phyloP scores from a whole-genome alignment of 2,113 vertebrate genomes.

The Equus przewalskii region DNA sequence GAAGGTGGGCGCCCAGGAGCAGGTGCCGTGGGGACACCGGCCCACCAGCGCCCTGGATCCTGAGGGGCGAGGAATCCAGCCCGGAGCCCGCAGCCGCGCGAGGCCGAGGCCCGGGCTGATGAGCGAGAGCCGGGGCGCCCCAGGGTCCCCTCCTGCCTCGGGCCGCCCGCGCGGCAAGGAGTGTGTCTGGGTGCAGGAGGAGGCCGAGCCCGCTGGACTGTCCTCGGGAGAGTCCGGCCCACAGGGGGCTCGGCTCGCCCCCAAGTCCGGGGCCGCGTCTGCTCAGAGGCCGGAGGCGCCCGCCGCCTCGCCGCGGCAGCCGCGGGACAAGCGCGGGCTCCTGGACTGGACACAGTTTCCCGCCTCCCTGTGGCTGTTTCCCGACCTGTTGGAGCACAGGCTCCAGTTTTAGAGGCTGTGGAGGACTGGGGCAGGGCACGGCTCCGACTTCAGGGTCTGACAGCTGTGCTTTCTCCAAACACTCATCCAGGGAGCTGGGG shows the following conservation, averaged over 20 bases:
- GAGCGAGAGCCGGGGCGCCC: not conserved
- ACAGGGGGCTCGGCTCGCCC: accelerated
- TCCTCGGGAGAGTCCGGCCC: not conserved
- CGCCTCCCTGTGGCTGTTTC: not conserved
- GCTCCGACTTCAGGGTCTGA: not conserved
- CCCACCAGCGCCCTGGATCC: not conserved
- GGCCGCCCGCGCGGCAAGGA: accelerated
- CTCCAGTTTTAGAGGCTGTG: not conserved
- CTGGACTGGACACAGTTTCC: not conserved
- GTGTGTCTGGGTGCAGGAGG: accelerated
- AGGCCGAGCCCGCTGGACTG: not conserved
- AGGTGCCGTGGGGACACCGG: not conserved
- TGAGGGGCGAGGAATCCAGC: not conserved
- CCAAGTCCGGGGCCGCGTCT: accelerated
- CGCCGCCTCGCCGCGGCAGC: accelerated
- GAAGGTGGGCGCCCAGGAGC: not conserved
- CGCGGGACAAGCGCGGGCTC: accelerated
- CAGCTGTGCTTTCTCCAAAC: not conserved
- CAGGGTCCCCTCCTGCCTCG: accelerated
- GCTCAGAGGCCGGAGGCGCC: not conserved
- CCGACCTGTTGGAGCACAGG: slow-evolving; percentile 37
- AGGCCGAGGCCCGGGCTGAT: not conserved
- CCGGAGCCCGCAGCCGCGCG: not conserved
- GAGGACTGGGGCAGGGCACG: not conserved
- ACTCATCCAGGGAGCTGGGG: not conserved